Base-by-base conservation (phyloP, 1,140 invertebrate genomes). In the Euborellia annulipes region DNA sequence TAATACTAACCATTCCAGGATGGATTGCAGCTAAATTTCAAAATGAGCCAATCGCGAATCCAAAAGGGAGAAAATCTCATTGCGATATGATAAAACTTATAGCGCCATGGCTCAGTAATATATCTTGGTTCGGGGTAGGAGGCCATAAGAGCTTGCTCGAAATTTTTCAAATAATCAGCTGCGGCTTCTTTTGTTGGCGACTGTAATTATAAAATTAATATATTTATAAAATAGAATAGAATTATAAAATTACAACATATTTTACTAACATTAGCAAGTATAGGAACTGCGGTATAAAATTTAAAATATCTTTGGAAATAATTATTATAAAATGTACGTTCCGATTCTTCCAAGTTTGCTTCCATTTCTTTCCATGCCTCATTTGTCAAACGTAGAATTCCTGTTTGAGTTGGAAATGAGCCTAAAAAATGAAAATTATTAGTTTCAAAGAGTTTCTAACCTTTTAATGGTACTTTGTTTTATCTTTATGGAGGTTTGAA, bases 371-470 rank as follows among this genome's bases (percentile, higher is more conserved):
- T 54, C 3, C 67, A 67, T 39, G 74, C 54, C 3, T 65, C 53
- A 17, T 54, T 51, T 55, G 78, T 75, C 0, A 58, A 57, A 1
- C 64, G 54, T 14, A 75, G 57, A 36, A 79, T 71, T 51, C 71
- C 73, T 49, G 71, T 76, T 23, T 69, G 59, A 9, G 52, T 50
- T 0, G 69, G 56, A 52, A 77, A 75, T 2, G 73, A 74, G 8
- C 71, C 70, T 65, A 47, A 23, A 49, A 21, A 39, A n/a, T n/a
- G n/a, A n/a, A n/a, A n/a, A n/a, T n/a, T n/a, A n/a, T n/a, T n/a
- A n/a, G n/a, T n/a, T n/a, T n/a, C n/a, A n/a, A n/a, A n/a, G n/a
- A n/a, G n/a, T n/a, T n/a, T n/a, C n/a, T n/a, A n/a, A n/a, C n/a
- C n/a, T n/a, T n/a, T n/a, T n/a, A n/a, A n/a, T n/a, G n/a, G n/a